Conservation (phyloP, 2,797 vertebrate genomes). For the Crocodylus rhombifer region DNA sequence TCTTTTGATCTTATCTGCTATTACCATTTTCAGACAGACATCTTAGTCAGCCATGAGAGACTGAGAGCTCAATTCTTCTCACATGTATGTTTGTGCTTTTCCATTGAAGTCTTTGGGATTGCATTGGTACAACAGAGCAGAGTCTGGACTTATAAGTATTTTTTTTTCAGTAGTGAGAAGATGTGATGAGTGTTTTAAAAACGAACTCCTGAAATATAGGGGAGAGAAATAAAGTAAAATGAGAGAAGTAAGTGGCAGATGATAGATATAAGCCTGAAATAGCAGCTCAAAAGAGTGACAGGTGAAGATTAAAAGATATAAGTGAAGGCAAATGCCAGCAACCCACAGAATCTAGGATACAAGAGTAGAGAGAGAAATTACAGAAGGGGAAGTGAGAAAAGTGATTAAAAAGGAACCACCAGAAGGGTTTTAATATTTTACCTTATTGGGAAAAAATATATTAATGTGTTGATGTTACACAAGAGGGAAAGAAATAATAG, state of each 20-base stretch:
- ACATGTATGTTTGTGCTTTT: slow-evolving; percentile 6
- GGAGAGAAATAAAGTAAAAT: slow-evolving; percentile 56
- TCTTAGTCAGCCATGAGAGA: background rate
- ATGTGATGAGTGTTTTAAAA: background rate
- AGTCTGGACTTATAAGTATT: slow-evolving; percentile 1
- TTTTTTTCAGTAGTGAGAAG: background rate
- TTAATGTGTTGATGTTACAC: background rate
- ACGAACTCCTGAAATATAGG: background rate
- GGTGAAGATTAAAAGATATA: slow-evolving; percentile 70
- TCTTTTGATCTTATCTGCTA: slow-evolving; percentile 30
- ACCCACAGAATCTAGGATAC: slow-evolving; percentile 31
- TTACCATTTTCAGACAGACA: slow-evolving; percentile 26
- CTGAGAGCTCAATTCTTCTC: background rate
- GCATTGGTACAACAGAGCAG: background rate
- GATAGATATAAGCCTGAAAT: slow-evolving; percentile 64
- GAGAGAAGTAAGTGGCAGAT: slow-evolving; percentile 58
- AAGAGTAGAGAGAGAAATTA: slow-evolving; percentile 24
- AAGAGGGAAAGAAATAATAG: background rate
- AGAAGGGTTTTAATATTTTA: background rate
- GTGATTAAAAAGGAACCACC: background rate
- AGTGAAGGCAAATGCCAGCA: slow-evolving; percentile 38
- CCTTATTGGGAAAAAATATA: background rate
- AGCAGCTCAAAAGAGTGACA: slow-evolving; percentile 54
- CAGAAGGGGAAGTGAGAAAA: background rate
- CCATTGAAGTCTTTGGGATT: slow-evolving; percentile 25